These are phyloP conservation scores for Discoglossus pictus DNA, from an alignment of 2,797 vertebrate species.

Conservation along the genomic window DNA sequence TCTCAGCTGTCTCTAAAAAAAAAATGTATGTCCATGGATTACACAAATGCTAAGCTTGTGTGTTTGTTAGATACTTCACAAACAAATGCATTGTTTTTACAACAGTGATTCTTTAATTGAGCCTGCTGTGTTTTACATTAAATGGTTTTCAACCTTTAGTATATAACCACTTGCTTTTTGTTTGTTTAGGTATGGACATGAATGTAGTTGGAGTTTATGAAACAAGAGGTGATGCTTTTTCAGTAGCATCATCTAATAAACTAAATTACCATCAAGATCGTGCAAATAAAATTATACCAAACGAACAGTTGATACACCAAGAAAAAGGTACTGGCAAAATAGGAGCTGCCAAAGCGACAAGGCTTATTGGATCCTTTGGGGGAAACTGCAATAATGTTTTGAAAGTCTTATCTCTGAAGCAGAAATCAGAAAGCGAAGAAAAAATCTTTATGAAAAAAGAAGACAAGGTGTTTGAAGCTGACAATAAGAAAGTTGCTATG, in stretches of 20 bases:
- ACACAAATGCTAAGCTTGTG: no score
- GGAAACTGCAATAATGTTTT: background rate
- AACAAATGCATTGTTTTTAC: no score
- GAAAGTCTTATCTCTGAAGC: constrained; percentile 36
- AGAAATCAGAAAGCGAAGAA: constrained; percentile 52
- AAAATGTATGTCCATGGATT: no score
- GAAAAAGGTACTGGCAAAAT: background rate
- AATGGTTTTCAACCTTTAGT: no score
- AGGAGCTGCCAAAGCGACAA: background rate
- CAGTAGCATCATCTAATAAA: background rate
- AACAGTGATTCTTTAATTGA: no score
- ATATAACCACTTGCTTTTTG: no score
- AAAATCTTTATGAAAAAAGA: constrained; percentile 49
- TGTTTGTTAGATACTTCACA: no score
- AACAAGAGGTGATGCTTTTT: background rate
- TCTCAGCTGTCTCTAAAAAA: no score
- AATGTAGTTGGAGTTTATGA: no score
- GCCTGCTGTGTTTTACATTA: no score
- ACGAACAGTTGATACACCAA: background rate
- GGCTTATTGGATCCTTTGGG: background rate
- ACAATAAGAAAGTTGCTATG: background rate
- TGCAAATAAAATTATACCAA: background rate
- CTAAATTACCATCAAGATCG: background rate
- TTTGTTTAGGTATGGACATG: no score
- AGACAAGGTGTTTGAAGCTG: constrained; percentile 34